These are phyloP conservation scores for Drosophila fuyamai DNA, from an alignment of 1,140 invertebrate genomes.

Conservation along the genomic window DNA sequence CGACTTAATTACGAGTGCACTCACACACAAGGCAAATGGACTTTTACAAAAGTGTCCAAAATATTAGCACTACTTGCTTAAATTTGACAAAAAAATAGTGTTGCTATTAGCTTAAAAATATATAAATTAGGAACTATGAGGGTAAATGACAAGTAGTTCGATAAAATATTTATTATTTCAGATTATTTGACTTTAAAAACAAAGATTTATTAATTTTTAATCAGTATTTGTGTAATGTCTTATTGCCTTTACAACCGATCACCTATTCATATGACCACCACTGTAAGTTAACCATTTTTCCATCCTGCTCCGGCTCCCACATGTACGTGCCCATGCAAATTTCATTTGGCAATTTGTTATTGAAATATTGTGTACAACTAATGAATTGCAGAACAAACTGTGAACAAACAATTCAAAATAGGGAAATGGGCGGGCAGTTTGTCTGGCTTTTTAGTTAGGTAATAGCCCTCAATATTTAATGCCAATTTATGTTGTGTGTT, in stretches of 20 bases:
- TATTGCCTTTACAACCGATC: too few species aligned
- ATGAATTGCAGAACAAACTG: constrained; percentile 64
- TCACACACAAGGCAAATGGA: constrained; percentile 1
- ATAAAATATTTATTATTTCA: not conserved
- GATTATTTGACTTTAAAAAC: too few species aligned
- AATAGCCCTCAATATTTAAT: constrained; percentile 79
- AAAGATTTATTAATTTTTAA: not conserved
- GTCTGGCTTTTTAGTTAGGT: constrained; percentile 57
- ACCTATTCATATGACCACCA: not conserved
- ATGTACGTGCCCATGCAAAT: constrained; percentile 36
- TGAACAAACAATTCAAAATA: constrained; percentile 27
- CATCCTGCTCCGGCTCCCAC: constrained; percentile 7
- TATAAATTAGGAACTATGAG: too few species aligned
- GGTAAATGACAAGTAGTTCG: not conserved
- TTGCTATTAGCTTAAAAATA: too few species aligned
- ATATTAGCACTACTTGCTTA: too few species aligned
- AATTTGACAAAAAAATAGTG: too few species aligned
- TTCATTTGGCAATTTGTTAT: constrained; percentile 72
- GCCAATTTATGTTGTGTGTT: constrained; percentile 75
- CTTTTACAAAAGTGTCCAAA: not conserved
- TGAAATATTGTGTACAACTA: constrained; percentile 68
- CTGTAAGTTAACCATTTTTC: constrained; percentile 8
- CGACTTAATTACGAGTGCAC: constrained; percentile 45
- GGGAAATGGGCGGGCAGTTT: constrained; percentile 18
- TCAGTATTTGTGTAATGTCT: too few species aligned